Evolutionary conservation across 2,113 vertebrate species (phyloP).

Genomic region (Prunella fulvescens): DNA sequence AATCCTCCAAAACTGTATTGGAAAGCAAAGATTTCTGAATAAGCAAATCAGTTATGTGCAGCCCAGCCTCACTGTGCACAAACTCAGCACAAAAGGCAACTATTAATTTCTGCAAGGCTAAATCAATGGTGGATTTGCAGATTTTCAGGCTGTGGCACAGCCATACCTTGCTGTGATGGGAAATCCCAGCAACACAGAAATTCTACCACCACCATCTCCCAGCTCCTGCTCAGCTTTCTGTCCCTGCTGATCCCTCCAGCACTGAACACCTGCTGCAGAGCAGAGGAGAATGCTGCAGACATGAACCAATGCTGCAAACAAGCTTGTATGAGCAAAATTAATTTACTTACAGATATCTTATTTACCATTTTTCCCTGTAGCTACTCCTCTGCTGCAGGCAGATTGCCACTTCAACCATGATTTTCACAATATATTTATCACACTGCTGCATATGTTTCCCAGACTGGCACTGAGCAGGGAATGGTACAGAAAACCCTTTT

Average conservation of each 20-base stretch:
- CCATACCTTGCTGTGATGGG: background rate
- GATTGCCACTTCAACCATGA: background rate
- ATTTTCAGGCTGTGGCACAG: background rate
- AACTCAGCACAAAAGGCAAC: background rate
- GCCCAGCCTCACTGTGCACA: background rate
- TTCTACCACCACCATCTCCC: background rate
- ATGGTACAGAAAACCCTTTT: background rate
- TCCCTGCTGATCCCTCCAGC: background rate
- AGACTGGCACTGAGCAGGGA: background rate
- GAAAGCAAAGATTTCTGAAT: background rate
- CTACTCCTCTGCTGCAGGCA: background rate
- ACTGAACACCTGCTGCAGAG: background rate
- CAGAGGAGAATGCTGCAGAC: background rate
- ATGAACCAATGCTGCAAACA: background rate
- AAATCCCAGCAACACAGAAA: background rate
- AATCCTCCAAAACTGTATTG: background rate
- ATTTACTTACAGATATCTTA: conserved; percentile 10
- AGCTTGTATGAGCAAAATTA: conserved; percentile 33
- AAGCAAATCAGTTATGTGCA: background rate
- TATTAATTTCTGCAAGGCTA: background rate
- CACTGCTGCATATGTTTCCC: background rate
- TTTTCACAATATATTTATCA: background rate
- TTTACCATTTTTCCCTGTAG: background rate
- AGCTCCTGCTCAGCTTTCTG: background rate
- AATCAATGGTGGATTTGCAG: background rate